Conservation (phyloP, 2,113 vertebrate genomes). For the Cryptomyrus ogoouensis region DNA sequence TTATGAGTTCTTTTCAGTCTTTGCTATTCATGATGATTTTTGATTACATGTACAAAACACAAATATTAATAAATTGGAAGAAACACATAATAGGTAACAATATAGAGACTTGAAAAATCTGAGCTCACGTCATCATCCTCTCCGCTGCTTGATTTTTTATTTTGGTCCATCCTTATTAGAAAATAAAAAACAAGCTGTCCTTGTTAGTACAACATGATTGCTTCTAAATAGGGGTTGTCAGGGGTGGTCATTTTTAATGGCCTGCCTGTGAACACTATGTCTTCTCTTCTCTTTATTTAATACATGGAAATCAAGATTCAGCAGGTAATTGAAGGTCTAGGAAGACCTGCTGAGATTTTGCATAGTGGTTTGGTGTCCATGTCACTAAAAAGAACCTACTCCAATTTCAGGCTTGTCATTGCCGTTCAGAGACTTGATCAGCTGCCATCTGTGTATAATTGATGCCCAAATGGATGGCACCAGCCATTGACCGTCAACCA, state of each 20-base stretch:
- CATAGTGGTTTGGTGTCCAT: neutral
- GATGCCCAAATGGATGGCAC: neutral
- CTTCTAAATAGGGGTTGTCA: neutral
- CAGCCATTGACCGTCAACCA: neutral
- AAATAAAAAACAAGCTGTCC: neutral
- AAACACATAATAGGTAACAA: neutral
- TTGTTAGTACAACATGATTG: slow-evolving; percentile 15
- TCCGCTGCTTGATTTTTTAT: neutral
- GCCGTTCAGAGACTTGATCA: neutral
- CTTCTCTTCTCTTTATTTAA: neutral
- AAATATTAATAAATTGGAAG: neutral
- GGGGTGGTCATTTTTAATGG: neutral
- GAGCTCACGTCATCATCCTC: neutral
- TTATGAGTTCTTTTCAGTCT: too few relatives aligned
- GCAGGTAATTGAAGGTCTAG: neutral
- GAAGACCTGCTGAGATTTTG: neutral
- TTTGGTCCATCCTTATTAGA: neutral
- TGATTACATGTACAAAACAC: neutral
- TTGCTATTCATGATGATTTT: neutral
- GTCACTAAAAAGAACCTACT: neutral
- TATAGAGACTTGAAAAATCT: neutral
- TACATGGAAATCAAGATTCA: neutral
- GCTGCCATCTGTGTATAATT: neutral
- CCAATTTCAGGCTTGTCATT: neutral
- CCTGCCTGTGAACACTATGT: neutral